Percentiles rank a stretch among this genome's conserved stretches.
These are phyloP conservation scores for Temnothorax rugatulus DNA, from an alignment of 2,888 invertebrate species.

Conservation along the genomic window DNA sequence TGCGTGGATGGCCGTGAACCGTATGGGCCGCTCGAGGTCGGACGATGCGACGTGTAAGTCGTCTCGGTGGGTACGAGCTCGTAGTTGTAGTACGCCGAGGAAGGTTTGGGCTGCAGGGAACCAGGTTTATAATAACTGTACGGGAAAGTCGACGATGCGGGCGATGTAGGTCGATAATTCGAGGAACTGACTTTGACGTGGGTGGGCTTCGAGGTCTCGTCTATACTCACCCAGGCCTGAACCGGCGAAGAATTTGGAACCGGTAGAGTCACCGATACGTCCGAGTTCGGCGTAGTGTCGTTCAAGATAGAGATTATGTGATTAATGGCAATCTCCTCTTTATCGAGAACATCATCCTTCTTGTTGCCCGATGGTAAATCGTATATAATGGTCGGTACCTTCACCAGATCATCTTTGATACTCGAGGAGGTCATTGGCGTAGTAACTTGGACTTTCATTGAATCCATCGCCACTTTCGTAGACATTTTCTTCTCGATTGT, in stretches of 20 bases:
- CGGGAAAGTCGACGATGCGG: constrained; percentile 76
- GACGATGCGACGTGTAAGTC: constrained; percentile 57
- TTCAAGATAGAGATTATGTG: constrained; percentile 86
- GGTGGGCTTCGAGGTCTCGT: constrained; percentile 83
- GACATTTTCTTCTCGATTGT: constrained; percentile 72
- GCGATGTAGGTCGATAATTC: constrained; percentile 67
- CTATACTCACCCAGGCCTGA: constrained; percentile 82
- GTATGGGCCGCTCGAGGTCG: constrained; percentile 63
- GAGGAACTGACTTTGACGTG: constrained; percentile 71
- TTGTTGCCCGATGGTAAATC: constrained; percentile 81
- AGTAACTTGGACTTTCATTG: constrained; percentile 68
- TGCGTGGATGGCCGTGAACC: constrained; percentile 76
- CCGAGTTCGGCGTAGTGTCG: constrained; percentile 81
- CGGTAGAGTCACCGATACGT: constrained; percentile 73
- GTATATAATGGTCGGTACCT: constrained; percentile 85
- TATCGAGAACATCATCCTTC: constrained; percentile 81
- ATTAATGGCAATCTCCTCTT: constrained; percentile 85
- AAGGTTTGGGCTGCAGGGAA: constrained; percentile 58
- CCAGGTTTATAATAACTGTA: constrained; percentile 81
- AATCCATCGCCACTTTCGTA: constrained; percentile 54
- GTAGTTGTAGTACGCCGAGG: constrained; percentile 82
- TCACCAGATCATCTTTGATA: constrained; percentile 80
- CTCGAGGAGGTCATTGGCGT: constrained; percentile 79
- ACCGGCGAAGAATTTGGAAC: constrained; percentile 76
- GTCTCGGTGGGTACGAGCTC: constrained; percentile 72